These are phyloP conservation scores for Scaptomyza hsui DNA, from an alignment of 1,140 invertebrate genomes.

Conservation along the genomic window DNA sequence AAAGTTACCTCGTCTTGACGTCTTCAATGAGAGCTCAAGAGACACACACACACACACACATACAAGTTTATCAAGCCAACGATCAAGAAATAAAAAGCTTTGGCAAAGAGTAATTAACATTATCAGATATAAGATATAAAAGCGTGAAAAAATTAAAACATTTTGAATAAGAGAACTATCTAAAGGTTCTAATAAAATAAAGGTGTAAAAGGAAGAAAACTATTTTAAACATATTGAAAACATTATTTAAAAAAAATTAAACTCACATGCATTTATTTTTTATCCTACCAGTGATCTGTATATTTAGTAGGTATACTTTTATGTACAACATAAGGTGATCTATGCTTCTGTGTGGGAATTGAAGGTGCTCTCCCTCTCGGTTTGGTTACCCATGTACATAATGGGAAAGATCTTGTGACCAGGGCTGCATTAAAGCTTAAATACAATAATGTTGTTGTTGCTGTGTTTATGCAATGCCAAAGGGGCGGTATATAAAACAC, in stretches of 20 bases:
- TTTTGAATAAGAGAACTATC: no score
- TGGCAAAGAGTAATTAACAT: no score
- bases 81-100: no score
- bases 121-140: no score
- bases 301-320: background rate
- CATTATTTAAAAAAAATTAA: no score
- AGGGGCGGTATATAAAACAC: constrained; percentile 77
- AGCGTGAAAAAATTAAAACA: no score
- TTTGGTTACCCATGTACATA: background rate
- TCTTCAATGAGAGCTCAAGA: background rate
- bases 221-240: no score
- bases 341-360: constrained; percentile 59
- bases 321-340: constrained; percentile 40
- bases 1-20: constrained; percentile 44
- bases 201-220: no score
- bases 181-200: no score
- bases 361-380: constrained; percentile 43
- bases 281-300: background rate
- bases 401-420: constrained; percentile 9
- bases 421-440: constrained; percentile 56
- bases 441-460: constrained; percentile 32
- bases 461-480: constrained; percentile 27
- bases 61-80: no score
- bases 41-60: background rate
- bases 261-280: background rate